Base-by-base conservation (phyloP, 2,888 invertebrate species). In the Mycalesis mineus region DNA sequence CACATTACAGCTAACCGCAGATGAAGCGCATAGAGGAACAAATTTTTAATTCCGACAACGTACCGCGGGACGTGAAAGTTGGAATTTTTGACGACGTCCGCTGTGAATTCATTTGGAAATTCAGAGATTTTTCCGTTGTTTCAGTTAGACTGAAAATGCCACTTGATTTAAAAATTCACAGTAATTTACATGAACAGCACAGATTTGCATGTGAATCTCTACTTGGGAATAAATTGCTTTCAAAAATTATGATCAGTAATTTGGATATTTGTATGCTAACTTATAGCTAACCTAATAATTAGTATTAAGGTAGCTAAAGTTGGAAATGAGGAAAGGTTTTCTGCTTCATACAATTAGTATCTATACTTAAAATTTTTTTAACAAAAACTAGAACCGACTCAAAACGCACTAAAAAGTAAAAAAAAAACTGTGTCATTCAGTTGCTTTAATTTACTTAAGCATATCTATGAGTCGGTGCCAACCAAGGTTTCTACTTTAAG, bases 21-120 rank as follows among this genome's bases (percentile, higher is more conserved):
- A 57, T 57, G 60, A 52, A 14, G 55, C 36, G 39, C 37, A 60
- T 36, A 55, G 48, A 54, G 55, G 48, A 60, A 57, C 41, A 57
- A 56, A 62, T 45, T 54, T 59, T 55, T 53, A 57, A 55, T 62
- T 57, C 62, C 49, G 53, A 48, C 54, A 36, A 33, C 52, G 50
- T 41, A 37, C 58, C 58, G 44, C 41, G 55, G 56, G 55, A 55
- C 49, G 42, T 61, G 55, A 57, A 63, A 64, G 55, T 61, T 60
- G 44, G 54, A 62, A 44, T 59, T 57, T 53, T 57, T 59, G 50
- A 52, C 40, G 31, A 41, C 49, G 50, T 42, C 50, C 56, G 54
- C 53, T 52, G 56, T 28, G 42, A 56, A 57, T 59, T 56, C 40
- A 41, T 41, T 60, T 55, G 17, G 36, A 37, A 57, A 54, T 58